These are phyloP conservation scores for Drosophila oshimai DNA, from an alignment of 1,140 invertebrate species.

Conservation along the genomic window DNA sequence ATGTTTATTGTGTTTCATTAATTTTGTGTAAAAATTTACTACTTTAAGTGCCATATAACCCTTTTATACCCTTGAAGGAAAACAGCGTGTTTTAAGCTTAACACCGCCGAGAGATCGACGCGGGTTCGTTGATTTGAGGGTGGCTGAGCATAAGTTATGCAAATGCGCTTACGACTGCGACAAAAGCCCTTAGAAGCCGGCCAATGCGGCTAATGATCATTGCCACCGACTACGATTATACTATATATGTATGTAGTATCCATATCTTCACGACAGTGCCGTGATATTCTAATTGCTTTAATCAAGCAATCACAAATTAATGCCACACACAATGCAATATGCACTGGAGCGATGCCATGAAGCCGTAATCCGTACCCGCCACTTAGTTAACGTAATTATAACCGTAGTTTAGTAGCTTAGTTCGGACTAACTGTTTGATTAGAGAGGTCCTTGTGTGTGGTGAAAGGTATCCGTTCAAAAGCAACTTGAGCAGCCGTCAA, in stretches of 20 bases:
- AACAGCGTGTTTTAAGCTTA: constrained; percentile 5
- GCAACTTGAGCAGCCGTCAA: background rate
- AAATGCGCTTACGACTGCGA: constrained; percentile 66
- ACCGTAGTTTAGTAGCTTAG: background rate
- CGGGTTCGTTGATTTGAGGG: background rate
- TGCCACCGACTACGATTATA: background rate
- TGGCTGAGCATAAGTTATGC: constrained; percentile 62
- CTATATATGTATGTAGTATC: background rate
- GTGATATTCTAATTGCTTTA: constrained; percentile 65
- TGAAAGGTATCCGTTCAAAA: background rate
- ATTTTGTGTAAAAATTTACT: too few species aligned
- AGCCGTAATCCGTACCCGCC: constrained; percentile 50
- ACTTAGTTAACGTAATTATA: constrained; percentile 49
- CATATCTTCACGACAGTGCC: constrained; percentile 4
- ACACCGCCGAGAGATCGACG: background rate
- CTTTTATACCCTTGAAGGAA: background rate
- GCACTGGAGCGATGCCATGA: constrained; percentile 35
- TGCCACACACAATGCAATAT: constrained; percentile 44
- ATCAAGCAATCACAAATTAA: constrained; percentile 78
- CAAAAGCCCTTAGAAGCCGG: constrained; percentile 50
- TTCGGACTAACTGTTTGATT: background rate
- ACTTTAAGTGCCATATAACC: background rate
- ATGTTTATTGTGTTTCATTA: too few species aligned
- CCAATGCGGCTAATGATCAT: constrained; percentile 49
- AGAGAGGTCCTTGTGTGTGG: constrained; percentile 6